Evolutionary conservation across 2,113 vertebrate genomes (phyloP), one percentile per base, ranked within the genome.

Genomic region (Hassar affinis): DNA sequence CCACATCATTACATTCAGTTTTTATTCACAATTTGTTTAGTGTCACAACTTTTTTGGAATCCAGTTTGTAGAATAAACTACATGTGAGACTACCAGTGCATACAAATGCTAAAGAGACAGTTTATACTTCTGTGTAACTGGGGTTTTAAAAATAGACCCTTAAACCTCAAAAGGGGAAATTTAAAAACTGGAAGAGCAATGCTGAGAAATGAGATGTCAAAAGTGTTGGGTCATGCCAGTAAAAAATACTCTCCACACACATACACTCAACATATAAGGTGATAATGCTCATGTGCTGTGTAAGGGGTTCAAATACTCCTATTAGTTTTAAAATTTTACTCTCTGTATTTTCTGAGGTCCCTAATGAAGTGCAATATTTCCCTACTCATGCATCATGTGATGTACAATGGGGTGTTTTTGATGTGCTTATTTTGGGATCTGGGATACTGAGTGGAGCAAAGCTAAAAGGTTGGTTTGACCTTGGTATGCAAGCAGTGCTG

Each of bases 391-490:
- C n/a, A 71, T 77, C 80, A 74, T 89, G 57, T 87, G 77, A 87
- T 86, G 81, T 83, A 85, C 87, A 45, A n/a, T 71, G 38, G 22
- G 87, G 87, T 84, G 88, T 57, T 88, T 89, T 85, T 85, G 86
- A 89, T 87, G 88, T 87, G 88, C 76, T 77, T 88, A 87, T 91
- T 90, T 87, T 92, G 83, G 90, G 86, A 80, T 85, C 69, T 82
- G 80, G 86, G n/a, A 66, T 27, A 61, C 52, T 78, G 49, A 84
- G 56, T 30, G 17, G 76, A 84, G 56, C 66, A 42, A 33, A 66
- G 76, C 83, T 76, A 85, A 85, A 69, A 45, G 6, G 30, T 38
- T 27, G 61, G 10, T 79, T 85, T 82, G 83, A 84, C 83, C 82
- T 86, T 89, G 86, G 81, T 86, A 57, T 82, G 80, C 35, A 59